A percentile compares a stretch with the other conserved stretches of the same genome.
These are phyloP conservation scores for Selene dorsalis DNA, from an alignment of 2,797 vertebrate genomes.

Conservation along the genomic window DNA sequence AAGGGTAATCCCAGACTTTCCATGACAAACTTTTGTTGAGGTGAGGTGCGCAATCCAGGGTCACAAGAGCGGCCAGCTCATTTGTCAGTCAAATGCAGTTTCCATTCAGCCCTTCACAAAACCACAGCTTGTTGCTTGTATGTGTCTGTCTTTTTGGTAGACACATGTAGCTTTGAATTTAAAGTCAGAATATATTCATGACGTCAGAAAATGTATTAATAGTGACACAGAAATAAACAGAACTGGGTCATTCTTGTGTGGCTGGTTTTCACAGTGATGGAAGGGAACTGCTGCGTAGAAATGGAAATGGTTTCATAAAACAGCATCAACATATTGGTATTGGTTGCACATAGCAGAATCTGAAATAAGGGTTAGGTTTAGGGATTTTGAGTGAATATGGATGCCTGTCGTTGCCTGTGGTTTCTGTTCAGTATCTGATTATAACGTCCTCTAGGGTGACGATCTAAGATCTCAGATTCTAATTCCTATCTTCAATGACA, in stretches of 20 bases:
- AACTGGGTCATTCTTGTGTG: background rate
- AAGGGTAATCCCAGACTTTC: constrained; percentile 47
- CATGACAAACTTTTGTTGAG: constrained; percentile 33
- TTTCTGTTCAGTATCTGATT: no score
- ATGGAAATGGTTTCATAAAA: background rate
- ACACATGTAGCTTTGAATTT: constrained; percentile 13
- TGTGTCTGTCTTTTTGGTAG: background rate
- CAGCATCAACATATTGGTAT: no score
- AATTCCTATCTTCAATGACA: no score
- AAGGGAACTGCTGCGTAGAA: background rate
- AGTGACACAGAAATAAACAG: background rate
- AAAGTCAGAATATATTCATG: constrained; percentile 38
- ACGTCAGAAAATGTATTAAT: background rate
- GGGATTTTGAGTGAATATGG: no score
- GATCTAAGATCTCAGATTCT: no score
- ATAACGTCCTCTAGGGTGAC: no score
- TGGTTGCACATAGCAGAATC: no score
- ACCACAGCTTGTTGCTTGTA: constrained; percentile 14
- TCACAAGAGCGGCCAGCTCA: constrained; percentile 46
- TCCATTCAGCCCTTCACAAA: constrained; percentile 54
- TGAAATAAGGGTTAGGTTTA: no score
- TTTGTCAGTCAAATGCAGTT: constrained; percentile 82
- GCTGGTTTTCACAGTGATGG: constrained; percentile 1
- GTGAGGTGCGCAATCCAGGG: constrained; percentile 12
- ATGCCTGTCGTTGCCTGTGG: no score